Evolutionary conservation across 2,113 vertebrate genomes (phyloP).

Genomic region (Oreotrochilus melanogaster): DNA sequence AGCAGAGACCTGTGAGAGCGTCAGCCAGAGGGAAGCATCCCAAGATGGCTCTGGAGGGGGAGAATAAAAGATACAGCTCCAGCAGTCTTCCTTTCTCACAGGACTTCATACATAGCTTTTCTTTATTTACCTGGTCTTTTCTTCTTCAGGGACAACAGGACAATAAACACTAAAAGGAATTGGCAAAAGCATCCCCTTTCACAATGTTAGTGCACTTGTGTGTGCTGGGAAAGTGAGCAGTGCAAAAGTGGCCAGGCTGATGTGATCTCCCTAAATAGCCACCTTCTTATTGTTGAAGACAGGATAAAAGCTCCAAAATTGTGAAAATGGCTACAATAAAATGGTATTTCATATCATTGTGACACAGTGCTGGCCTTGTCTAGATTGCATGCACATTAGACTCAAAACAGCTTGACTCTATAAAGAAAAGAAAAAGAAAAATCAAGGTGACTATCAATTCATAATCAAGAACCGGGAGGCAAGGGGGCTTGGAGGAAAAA

Average conservation of each 20-base stretch:
- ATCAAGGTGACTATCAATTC: not conserved
- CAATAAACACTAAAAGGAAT: not conserved
- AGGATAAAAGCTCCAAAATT: not conserved
- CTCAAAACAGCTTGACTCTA: not conserved
- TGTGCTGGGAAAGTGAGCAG: not conserved
- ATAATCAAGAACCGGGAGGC: not conserved
- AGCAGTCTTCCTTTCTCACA: not conserved
- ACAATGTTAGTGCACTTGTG: not conserved
- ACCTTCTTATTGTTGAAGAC: not conserved
- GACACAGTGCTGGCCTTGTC: not conserved
- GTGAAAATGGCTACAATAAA: not conserved
- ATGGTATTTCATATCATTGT: not conserved
- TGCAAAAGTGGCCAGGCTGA: not conserved
- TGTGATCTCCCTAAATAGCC: not conserved
- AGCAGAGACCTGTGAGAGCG: not conserved
- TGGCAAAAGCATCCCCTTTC: not conserved
- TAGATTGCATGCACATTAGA: accelerated
- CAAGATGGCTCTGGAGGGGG: not conserved
- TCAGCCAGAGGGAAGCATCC: not conserved
- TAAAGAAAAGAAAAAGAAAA: not conserved
- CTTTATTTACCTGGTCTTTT: not conserved
- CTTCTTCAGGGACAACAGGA: not conserved
- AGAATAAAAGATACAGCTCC: not conserved
- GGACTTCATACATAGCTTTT: not conserved
- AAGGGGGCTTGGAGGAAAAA: not conserved